Base-by-base conservation (phyloP, 2,113 vertebrate genomes). In the Pachyramphus minor region DNA sequence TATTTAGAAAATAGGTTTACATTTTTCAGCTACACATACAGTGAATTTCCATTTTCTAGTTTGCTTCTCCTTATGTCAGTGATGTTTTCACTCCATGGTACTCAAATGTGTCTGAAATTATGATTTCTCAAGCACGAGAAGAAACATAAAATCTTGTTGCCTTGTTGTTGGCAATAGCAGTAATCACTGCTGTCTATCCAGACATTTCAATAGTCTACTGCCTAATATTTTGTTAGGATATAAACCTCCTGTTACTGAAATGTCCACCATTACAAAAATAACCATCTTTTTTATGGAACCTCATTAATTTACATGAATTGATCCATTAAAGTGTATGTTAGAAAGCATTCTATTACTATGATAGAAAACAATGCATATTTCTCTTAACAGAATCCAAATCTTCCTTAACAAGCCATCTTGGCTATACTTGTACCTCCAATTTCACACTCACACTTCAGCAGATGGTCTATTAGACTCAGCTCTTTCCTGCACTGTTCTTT, bases 1-100 rank as follows among this genome's bases (percentile, higher is more conserved):
- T 77, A 68, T 93, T 96, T 62, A 86, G 83, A 81, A 96, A 96
- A 94, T 64, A 42, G 11, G 31, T 77, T 96, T 95, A 78, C 80
- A 15, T 72, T 89, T 87, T 87, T 89, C 60, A 78, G 23, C 23
- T 85, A 37, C 30, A 81, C 49, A 72, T 78, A 59, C 5, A 90
- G 23, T 39, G 77, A 92, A 93, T 84, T 35, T 14, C 18, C 16
- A 84, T 92, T 81, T 92, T 73, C 30, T 64, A 52, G 23, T 82
- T 94, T 96, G 23, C n/a, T 62, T 90, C 49, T 95, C 50, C 33
- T 93, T 89, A 81, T 68, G 19, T 44, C 60, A 89, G 37, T 47
- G 64, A 72, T 87, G 35, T 67, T 89, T 94, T 93, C n/a, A 69
- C 49, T 85, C 37, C 20, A 28, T 14, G 19, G 68, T 63, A 87